Conservation (phyloP, 2,888 invertebrate species). For the Drosophila algonquin region DNA sequence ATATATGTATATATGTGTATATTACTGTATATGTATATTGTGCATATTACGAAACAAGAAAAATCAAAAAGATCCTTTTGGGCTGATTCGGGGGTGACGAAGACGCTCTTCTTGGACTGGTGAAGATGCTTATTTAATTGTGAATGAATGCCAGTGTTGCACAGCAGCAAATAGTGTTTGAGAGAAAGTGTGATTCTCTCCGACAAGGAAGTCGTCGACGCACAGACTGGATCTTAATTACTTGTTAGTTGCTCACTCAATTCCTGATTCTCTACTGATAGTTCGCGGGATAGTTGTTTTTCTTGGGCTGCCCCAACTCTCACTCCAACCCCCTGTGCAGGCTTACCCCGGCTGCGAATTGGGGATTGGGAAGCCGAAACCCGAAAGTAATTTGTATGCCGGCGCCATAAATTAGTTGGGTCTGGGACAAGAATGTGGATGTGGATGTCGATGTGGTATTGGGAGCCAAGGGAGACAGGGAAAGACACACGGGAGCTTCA, state of each 20-base stretch:
- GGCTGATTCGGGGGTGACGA: no score
- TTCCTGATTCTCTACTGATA: slow-evolving; percentile 1
- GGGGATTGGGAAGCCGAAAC: slow-evolving; percentile 1
- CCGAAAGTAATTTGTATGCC: slow-evolving; percentile 70
- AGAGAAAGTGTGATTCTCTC: no score
- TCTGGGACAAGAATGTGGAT: slow-evolving; percentile 36
- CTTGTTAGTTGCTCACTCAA: slow-evolving; percentile 16
- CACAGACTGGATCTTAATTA: slow-evolving; percentile 20
- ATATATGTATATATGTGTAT: no score
- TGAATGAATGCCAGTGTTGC: no score
- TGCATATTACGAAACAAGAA: no score
- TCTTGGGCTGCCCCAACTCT: background rate
- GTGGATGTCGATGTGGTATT: background rate
- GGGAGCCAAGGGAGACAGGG: slow-evolving; percentile 14
- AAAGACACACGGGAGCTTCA: slow-evolving; percentile 55
- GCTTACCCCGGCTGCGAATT: background rate
- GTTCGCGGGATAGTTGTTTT: slow-evolving; percentile 22
- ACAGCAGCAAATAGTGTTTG: no score
- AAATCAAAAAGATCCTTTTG: no score
- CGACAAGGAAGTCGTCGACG: no score
- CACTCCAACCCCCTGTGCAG: background rate
- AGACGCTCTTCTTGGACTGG: no score
- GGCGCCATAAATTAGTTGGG: slow-evolving; percentile 71
- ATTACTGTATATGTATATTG: no score
- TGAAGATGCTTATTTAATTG: no score